Base-by-base conservation (phyloP, 1,140 invertebrate genomes). In the Lithobius niger region DNA sequence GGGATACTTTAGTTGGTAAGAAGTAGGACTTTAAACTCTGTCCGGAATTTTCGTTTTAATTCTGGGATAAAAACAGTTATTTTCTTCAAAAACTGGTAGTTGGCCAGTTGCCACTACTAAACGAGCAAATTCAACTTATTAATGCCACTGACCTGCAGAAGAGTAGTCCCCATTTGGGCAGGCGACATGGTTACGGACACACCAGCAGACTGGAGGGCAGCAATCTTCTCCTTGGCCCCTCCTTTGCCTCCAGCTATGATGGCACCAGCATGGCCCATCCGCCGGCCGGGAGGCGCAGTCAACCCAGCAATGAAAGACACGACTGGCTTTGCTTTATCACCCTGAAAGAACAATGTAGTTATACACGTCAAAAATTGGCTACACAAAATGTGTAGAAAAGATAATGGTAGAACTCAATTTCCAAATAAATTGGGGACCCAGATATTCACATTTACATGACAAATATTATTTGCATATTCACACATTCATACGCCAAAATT, bases 241-340 rank as follows among this genome's bases (percentile, higher is more conserved):
- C 96, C 96, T 74, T 97, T 97, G 28, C 95, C 96, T 24, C 96
- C 95, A 21, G 94, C 92, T 70, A 99, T 99, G 64, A 99, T 99
- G 61, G 96, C 96, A 62, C 96, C 96, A 60, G 96, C 96, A 69
- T 99, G 96, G 43, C 96, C 96, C 96, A 99, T 99, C 67, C 96
- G 77, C 63, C 96, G 77, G 22, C 96, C 96, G 54, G 95, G 94
- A 24, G 96, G 96, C 48, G 96, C 96, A 13, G 96, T 98, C 31
- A 98, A 69, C 48, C 96, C 96, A 66, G 96, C 96, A 74, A 99
- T 99, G 70, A 99, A 99, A 3, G 94, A 94, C 15, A 97, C 95
- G n/a, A 99, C 94, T 52, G 96, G 95, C 71, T 99, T 99, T 13
- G 70, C 84, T 69, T 89, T 88, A 57, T 82, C 75, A 61, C 95